phyloP scores from a whole-genome alignment of 2,888 invertebrate genomes.

The Serripes groenlandicus region DNA sequence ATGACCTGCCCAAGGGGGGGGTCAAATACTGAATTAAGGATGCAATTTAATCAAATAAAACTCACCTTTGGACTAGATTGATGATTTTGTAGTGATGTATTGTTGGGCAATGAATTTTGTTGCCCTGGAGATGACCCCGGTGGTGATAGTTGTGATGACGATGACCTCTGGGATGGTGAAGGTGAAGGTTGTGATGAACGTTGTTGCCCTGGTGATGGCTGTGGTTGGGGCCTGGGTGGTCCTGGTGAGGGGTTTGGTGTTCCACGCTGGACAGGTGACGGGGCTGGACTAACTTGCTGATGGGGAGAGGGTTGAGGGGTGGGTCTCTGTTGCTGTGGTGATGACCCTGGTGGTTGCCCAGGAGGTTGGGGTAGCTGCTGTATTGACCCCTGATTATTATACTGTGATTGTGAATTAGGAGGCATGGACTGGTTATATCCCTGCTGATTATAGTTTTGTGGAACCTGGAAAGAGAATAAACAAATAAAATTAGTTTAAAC shows the following conservation, averaged over 20 bases:
- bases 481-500: neutral
- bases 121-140: conserved; percentile 64
- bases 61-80: conserved; percentile 76
- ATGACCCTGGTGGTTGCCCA: conserved; percentile 73
- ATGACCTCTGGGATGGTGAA: conserved; percentile 67
- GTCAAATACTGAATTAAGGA: too few relatives aligned
- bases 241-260: conserved; percentile 64
- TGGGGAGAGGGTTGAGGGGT: conserved; percentile 70
- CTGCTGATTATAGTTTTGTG: conserved; percentile 63
- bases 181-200: conserved; percentile 86
- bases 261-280: conserved; percentile 64
- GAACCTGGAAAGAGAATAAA: conserved; percentile 45
- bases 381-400: conserved; percentile 64
- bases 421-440: conserved; percentile 63
- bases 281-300: conserved; percentile 80
- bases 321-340: conserved; percentile 68
- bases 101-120: conserved; percentile 59
- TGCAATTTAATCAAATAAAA: conserved; percentile 21
- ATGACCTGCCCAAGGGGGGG: too few relatives aligned
- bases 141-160: conserved; percentile 61
- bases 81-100: conserved; percentile 68
- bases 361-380: conserved; percentile 70
- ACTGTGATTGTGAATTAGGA: conserved; percentile 64
- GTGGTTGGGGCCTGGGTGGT: conserved; percentile 81
- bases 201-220: conserved; percentile 85